Base-by-base conservation (phyloP, 64 coral and sea anemone species). In the Montipora sp. region DNA sequence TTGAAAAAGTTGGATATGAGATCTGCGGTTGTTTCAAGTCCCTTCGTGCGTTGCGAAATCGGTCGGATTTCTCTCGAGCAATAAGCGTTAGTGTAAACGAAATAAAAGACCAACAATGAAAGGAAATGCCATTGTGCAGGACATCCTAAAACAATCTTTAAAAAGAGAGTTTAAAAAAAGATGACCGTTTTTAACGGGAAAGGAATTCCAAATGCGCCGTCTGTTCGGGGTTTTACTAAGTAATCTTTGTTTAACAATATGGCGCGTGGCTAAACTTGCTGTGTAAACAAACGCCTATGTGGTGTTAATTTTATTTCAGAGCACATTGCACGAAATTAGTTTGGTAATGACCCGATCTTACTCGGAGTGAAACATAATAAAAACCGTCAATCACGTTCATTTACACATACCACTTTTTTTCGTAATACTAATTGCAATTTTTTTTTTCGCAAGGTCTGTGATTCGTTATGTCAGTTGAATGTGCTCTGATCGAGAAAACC, bases 321-420 rank as follows among this genome's bases (percentile, higher is more conserved):
- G 15, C 61, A 71, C 65, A 85, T 10, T 20, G 63, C 82, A 85
- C 68, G 20, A 71, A 84, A 51, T 85, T 51, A 51, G 45, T 69
- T 84, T 51, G 66, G 61, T 4, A 5, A 72, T 70, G 82, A 71
- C 5, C 68, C 20, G 68, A 51, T 27, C 66, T 83, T 48, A 36
- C 36, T 61, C 61, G 1, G 59, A 36, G 19, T 18, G 19, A n/a
- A 85, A 71, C 45, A 85, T 15, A 11, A 61, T 82, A 0, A 67
- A 68, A 84, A 72, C 65, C 13, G 16, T 7, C 11, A 12, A 20
- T 71, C 60, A 4, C 11, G 7, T 66, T 85, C 46, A 71, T 7
- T 2, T 22, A 11, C 24, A 2, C 20, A 24, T 59, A 76, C 74
- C 23, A 24, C 3, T 44, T 13, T 13, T 76, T 36, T 45, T 47